phyloP scores from a whole-genome alignment of 2,113 vertebrate genomes.

The Vidua macroura region DNA sequence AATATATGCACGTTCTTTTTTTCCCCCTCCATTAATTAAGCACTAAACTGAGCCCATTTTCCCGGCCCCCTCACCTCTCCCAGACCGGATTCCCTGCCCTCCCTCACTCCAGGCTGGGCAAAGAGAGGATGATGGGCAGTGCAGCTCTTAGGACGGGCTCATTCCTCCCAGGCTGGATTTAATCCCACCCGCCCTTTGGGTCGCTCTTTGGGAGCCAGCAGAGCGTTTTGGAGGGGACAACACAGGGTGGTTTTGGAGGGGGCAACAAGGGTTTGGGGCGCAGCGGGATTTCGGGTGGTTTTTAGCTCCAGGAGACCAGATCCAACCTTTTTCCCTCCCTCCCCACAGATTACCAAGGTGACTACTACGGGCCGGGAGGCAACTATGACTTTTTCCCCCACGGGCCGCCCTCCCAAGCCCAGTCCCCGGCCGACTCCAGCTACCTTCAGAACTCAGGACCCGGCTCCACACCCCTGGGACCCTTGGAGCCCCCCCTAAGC shows the following conservation, averaged over 20 bases:
- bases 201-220: accelerated
- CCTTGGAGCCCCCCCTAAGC: constrained; percentile 84
- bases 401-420: constrained; percentile 93
- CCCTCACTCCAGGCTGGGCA: not conserved
- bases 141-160: not conserved
- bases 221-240: not conserved
- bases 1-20: too few relatives aligned
- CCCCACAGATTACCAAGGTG: constrained; percentile 91
- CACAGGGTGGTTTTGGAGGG: not conserved
- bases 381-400: constrained; percentile 98
- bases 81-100: not conserved
- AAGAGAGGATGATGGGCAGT: not conserved
- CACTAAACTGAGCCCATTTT: too few relatives aligned
- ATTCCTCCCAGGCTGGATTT: not conserved
- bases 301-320: accelerated
- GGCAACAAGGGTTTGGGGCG: not conserved
- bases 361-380: constrained; percentile 90
- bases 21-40: not conserved
- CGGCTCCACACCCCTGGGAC: constrained; percentile 79
- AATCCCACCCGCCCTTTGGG: accelerated
- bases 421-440: constrained; percentile 91
- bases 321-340: not conserved
- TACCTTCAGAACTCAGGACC: constrained; percentile 91
- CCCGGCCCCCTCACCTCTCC: not conserved
- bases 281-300: not conserved